Base-by-base conservation (phyloP, 2,797 vertebrate species). In the Myioborus melanocephalus region DNA sequence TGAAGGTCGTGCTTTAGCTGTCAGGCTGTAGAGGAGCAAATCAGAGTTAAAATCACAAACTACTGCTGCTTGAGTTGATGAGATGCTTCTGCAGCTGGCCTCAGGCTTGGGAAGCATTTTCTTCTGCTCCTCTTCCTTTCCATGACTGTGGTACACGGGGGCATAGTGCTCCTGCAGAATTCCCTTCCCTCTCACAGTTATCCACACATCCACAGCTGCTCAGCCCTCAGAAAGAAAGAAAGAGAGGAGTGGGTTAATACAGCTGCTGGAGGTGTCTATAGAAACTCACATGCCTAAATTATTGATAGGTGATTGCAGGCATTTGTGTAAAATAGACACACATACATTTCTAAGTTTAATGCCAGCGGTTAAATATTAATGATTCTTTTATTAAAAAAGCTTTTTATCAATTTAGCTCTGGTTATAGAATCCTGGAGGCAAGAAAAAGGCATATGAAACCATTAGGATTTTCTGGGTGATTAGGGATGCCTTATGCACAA, bases 61-160 rank as follows among this genome's bases (percentile, higher is more conserved):
- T 34, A 9, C 23, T 52, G 14, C 12, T 10, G 2, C 63, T 16
- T 79, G 34, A 49, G 41, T 37, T 84, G 34, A 49, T 2, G 4
- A 60, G 53, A 64, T 75, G 20, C 3, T 89, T 71, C 59, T 79
- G 70, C 57, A 90, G 27, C 43, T 76, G 34, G 28, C 13, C 28
- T 90, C 8, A 44, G 37, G 12, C 22, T 44, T 52, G 26, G 35
- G 55, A 84, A 91, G 26, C 5, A 8, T 37, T 26, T 39, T 90
- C 14, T 49, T 65, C 61, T 83, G 22, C 32, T 83, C 17, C 14
- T 59, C 37, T 69, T 78, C 30, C 22, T 87, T 73, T 49, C n/a
- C 23, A 10, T 44, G 22, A 52, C 4, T 0, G 0, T 27, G 37
- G 47, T n/a, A 37, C 8, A 16, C 0, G 2, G 1, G 4, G 8